Percentiles rank a stretch among this genome's conserved stretches.
These are phyloP conservation scores for Pipra filicauda DNA, from an alignment of 2,113 vertebrate species.

Conservation along the genomic window DNA sequence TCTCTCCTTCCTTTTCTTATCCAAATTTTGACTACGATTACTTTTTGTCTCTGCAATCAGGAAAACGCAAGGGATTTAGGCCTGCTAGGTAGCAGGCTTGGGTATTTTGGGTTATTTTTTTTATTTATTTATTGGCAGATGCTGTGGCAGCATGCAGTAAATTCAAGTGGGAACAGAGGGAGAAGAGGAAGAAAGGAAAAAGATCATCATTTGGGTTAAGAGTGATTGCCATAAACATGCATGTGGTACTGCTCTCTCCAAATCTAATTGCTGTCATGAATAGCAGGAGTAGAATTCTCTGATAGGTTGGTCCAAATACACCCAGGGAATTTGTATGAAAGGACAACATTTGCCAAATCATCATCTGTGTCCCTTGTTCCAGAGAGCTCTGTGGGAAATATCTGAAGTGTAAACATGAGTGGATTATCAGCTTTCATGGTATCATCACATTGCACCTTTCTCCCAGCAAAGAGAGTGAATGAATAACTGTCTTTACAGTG, in stretches of 20 bases:
- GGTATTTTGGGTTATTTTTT: background rate
- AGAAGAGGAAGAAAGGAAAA: background rate
- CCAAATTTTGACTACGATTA: background rate
- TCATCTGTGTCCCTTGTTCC: constrained; percentile 1
- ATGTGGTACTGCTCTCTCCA: background rate
- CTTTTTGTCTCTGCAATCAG: background rate
- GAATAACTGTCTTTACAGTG: background rate
- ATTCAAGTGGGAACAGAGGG: background rate
- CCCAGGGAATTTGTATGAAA: constrained; percentile 35
- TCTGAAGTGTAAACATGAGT: constrained; percentile 45
- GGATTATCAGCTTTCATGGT: constrained; percentile 56
- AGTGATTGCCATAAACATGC: constrained; percentile 27
- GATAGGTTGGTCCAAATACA: background rate
- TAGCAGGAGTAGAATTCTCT: constrained; percentile 11
- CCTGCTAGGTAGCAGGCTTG: background rate
- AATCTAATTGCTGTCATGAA: constrained; percentile 57
- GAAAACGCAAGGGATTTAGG: background rate
- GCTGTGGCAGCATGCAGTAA: background rate
- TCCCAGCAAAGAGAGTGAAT: background rate
- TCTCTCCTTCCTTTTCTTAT: background rate
- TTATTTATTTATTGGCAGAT: constrained; percentile 1
- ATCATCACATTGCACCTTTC: constrained; percentile 55
- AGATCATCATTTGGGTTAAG: constrained; percentile 3
- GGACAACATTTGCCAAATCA: constrained; percentile 19
- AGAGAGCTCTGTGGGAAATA: constrained; percentile 21